Evolutionary conservation across 2,888 invertebrate species (phyloP), one percentile per base, ranked within the genome.

Genomic region (Agonopterix subpropinquella): DNA sequence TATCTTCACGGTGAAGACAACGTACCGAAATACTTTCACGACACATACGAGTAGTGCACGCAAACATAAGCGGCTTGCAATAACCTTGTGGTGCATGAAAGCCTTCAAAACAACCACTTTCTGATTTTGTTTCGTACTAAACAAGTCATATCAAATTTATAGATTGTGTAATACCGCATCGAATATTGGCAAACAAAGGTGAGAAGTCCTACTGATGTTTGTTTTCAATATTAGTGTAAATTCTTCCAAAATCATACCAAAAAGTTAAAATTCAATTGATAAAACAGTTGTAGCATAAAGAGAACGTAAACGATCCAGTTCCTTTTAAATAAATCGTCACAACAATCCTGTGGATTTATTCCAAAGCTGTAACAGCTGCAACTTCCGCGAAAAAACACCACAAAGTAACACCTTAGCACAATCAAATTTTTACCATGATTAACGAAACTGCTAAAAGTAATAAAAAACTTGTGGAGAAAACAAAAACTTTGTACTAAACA

Each of bases 1-100:
- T 78, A 80, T 81, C 70, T 80, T 75, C 64, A 67, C 70, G 53
- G 75, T 73, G 72, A 82, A 85, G 72, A 79, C 74, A 74, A 67
- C 73, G 75, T 66, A 73, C 72, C 80, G 62, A 84, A 84, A 84
- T 81, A 87, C 87, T 87, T 88, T 87, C 87, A 85, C 86, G 74
- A 70, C 73, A 73, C 67, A 76, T 65, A 60, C 73, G 67, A 62
- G 76, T 80, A 80, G 65, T 73, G 80, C 82, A 83, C 81, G 78
- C 78, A 65, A 78, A 73, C 66, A 28, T 28, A 65, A 69, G 63
- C 64, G 64, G 67, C 67, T 68, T 73, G 72, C 72, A 74, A 67
- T 75, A 80, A 77, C 78, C 79, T 80, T 74, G 72, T 64, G 53
- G 70, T 66, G 53, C 66, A 67, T 54, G 60, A 69, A 66, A 72